Base-by-base conservation (phyloP, 2,888 invertebrate species). In the Camptogramma bilineatum region DNA sequence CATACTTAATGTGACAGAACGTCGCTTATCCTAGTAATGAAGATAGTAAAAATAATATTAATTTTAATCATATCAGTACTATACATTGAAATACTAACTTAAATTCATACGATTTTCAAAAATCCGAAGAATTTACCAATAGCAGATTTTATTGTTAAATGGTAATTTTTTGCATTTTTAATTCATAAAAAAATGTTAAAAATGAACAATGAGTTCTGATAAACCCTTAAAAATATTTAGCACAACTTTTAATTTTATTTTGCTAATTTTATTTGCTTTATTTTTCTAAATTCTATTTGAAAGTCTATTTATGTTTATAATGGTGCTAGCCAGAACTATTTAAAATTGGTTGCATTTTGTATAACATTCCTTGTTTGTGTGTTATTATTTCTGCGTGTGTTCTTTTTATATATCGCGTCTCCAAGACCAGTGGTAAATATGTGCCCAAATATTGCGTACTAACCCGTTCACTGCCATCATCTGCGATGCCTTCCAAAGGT, bases 331-430 rank as follows among this genome's bases (percentile, higher is more conserved):
- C 44, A 46, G 3, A 46, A 47, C 13, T 59, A 64, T 56, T 39
- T 51, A 34, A 55, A 46, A 58, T 60, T 62, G 44, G 9, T 66
- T 55, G 57, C 66, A 64, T 65, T 65, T 16, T 65, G 24, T 53
- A n/a, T 65, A 57, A 61, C 61, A 65, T 65, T 65, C 61, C 65
- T 65, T 18, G 52, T 50, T 57, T 47, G 34, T 18, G 52, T 60
- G 34, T 53, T 59, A 28, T 28, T 28, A 18, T 18, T 52, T 18
- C 31, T 19, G 13, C 24, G 13, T 50, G 17, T 53, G 39, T 21
- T 19, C 13, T 31, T 48, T 9, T 19, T 34, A 24, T n/a, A 52
- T n/a, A 47, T 61, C 21, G 8, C 39, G 56, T 56, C 42, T 47
- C 62, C 4, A 56, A 34, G 31, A 18, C 31, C 48, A n/a, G n/a